These are phyloP conservation scores for Sprattus sprattus DNA, from an alignment of 2,113 vertebrate species.

Conservation along the genomic window DNA sequence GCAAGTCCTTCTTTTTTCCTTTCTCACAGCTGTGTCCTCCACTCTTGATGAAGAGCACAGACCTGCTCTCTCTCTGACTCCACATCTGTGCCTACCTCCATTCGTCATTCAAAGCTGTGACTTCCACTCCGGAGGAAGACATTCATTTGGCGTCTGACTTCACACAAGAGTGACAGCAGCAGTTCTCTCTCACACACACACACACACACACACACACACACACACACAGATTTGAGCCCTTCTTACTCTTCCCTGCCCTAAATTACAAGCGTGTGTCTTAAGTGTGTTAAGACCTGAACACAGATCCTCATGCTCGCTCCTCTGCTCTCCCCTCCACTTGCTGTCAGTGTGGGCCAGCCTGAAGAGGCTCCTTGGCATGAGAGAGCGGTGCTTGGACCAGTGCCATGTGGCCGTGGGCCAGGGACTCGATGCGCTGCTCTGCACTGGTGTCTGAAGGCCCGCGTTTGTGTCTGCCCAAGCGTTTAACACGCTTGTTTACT, in stretches of 20 bases:
- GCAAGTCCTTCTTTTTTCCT: background rate
- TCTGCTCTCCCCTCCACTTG: background rate
- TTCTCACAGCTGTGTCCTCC: background rate
- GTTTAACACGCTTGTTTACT: slow-evolving; percentile 59
- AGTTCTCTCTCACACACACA: background rate
- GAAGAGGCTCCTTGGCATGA: background rate
- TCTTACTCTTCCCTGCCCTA: background rate
- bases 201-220: background rate
- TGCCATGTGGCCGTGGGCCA: slow-evolving; percentile 57
- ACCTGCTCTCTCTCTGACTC: background rate
- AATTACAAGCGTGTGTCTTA: background rate
- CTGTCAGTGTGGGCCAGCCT: background rate
- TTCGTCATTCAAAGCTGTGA: slow-evolving; percentile 12
- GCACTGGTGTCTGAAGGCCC: slow-evolving; percentile 9
- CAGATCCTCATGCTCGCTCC: too few relatives aligned
- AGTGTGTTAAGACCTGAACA: background rate
- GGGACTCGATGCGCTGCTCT: slow-evolving; percentile 41
- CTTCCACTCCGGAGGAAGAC: background rate
- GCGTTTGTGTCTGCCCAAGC: slow-evolving; percentile 36
- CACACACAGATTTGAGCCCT: background rate
- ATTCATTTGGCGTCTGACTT: background rate
- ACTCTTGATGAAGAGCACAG: background rate
- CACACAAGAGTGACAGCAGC: background rate
- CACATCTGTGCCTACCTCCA: background rate
- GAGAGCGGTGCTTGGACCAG: slow-evolving; percentile 31